A percentile compares a stretch with the other conserved stretches of the same genome.
phyloP scores from a whole-genome alignment of 2,113 vertebrate genomes.

The Amphiprion percula region DNA sequence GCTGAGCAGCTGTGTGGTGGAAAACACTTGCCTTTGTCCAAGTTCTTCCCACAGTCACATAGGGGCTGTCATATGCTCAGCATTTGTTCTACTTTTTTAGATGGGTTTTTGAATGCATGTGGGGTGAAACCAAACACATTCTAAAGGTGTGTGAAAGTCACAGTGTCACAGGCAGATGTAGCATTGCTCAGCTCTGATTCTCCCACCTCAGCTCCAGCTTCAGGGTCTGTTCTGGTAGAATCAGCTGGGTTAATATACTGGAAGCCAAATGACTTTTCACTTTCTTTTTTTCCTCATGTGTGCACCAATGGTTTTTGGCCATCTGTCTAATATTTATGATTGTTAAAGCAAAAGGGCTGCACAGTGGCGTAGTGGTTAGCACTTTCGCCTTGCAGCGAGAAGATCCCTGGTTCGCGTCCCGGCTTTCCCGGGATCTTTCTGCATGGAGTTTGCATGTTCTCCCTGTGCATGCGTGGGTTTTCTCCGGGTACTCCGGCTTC shows the following conservation, averaged over 20 bases:
- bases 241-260: not conserved
- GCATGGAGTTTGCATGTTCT: no score
- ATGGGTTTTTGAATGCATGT: slow-evolving; percentile 68
- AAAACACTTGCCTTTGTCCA: slow-evolving; percentile 52
- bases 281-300: not conserved
- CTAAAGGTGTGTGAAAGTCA: slow-evolving; percentile 61
- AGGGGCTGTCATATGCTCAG: slow-evolving; percentile 69
- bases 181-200: slow-evolving; percentile 6
- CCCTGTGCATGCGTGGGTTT: no score
- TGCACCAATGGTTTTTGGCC: no score
- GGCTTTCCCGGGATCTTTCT: no score
- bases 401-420: no score
- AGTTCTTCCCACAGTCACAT: slow-evolving; percentile 57
- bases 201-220: slow-evolving; percentile 10
- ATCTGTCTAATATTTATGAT: no score
- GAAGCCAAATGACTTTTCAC: not conserved
- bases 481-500: no score
- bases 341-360: no score
- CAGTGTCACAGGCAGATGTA: slow-evolving; percentile 48
- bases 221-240: not conserved
- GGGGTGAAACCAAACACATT: slow-evolving; percentile 70
- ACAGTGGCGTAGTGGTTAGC: no score
- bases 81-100: slow-evolving; percentile 63
- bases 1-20: slow-evolving; percentile 70
- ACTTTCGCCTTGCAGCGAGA: no score